Evolutionary conservation across 2,888 invertebrate species (phyloP).

Genomic region (Rotaria socialis): DNA sequence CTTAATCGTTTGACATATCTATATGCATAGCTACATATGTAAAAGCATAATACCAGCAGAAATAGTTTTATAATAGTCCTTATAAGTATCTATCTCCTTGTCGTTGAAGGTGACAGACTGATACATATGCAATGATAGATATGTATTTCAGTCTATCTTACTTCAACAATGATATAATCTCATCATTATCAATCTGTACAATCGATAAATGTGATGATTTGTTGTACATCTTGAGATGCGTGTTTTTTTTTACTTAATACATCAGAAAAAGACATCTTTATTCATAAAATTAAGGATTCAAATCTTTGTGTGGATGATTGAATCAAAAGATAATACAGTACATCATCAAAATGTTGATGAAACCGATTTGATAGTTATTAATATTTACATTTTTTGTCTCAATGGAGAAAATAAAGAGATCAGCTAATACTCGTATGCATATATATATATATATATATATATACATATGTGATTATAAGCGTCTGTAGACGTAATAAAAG

Average conservation of each 20-base stretch:
- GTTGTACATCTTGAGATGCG: neutral
- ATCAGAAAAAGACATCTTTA: neutral
- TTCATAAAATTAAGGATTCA: neutral
- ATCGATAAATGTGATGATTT: neutral
- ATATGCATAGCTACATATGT: neutral
- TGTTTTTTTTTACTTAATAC: neutral
- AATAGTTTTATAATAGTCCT: neutral
- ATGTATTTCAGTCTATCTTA: neutral
- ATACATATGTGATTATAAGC: no score
- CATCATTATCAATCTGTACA: neutral
- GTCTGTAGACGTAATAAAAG: no score
- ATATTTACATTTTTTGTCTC: neutral
- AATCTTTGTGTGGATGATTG: neutral
- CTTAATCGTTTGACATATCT: neutral
- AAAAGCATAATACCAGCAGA: neutral
- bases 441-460: no score
- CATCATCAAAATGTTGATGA: neutral
- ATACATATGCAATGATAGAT: neutral
- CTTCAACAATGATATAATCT: neutral
- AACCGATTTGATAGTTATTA: neutral
- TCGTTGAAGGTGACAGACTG: neutral
- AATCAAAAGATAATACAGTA: neutral
- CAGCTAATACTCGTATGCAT: neutral
- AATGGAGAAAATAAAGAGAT: neutral
- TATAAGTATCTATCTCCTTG: neutral